These are phyloP conservation scores for Aricia agestis DNA, from an alignment of 1,140 invertebrate genomes.

Conservation along the genomic window DNA sequence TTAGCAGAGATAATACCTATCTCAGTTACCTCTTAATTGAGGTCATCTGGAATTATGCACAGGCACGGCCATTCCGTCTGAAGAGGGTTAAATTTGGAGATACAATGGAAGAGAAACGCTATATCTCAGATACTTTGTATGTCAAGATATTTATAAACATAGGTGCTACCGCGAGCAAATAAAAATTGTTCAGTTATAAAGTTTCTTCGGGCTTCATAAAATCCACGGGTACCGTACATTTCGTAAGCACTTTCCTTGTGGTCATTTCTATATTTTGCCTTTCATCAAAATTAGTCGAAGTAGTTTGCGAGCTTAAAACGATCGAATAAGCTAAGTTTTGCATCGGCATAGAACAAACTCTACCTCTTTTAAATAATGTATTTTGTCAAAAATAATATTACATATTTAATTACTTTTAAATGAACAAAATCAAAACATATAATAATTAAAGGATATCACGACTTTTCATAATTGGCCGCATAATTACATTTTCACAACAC, in stretches of 20 bases:
- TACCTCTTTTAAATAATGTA: too few species aligned
- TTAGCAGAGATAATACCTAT: conserved; percentile 4
- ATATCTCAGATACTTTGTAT: background rate
- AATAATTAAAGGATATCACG: background rate
- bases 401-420: too few species aligned
- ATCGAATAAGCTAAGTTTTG: too few species aligned
- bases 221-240: too few species aligned
- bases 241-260: too few species aligned
- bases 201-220: too few species aligned
- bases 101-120: background rate
- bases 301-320: too few species aligned
- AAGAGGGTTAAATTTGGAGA: conserved; percentile 12
- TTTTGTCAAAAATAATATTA: too few species aligned
- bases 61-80: background rate
- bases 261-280: too few species aligned
- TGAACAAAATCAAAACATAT: background rate
- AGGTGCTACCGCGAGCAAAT: background rate
- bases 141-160: background rate
- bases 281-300: too few species aligned
- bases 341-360: too few species aligned
- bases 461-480: background rate
- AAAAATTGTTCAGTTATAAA: background rate
- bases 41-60: conserved; percentile 9
- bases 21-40: conserved; percentile 5
- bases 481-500: background rate